Conservation (phyloP, 1,140 invertebrate species). For the Psilanteris sp. region DNA sequence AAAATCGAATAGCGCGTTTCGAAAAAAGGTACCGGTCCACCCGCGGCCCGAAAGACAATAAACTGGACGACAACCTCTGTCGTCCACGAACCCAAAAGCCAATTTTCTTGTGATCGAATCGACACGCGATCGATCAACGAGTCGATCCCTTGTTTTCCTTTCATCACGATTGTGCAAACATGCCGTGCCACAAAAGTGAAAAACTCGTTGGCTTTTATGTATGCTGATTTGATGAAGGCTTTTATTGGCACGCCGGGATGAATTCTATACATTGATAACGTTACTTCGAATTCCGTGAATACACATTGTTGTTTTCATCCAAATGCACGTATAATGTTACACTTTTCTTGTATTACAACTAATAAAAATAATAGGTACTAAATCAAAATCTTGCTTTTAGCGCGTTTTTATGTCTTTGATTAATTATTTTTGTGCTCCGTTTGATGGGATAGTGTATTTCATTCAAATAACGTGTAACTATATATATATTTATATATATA, state of each 20-base stretch:
- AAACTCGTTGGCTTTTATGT: conserved; percentile 4
- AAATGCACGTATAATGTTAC: background rate
- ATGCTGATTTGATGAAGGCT: conserved; percentile 22
- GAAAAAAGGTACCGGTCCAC: conserved; percentile 21
- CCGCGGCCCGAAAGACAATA: conserved; percentile 28
- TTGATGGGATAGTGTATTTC: too few species aligned
- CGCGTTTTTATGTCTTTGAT: too few species aligned
- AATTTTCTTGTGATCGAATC: conserved; percentile 34
- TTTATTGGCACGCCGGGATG: conserved; percentile 5
- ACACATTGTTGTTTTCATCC: background rate
- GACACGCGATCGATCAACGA: conserved; percentile 7
- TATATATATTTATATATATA: too few species aligned
- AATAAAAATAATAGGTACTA: conserved; percentile 18
- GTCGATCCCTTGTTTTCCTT: conserved; percentile 27
- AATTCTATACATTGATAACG: conserved; percentile 3
- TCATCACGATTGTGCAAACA: conserved; percentile 10
- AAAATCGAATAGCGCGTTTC: conserved; percentile 37
- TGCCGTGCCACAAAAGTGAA: conserved; percentile 4
- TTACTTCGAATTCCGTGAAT: conserved; percentile 1
- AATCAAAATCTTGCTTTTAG: too few species aligned
- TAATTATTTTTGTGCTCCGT: too few species aligned
- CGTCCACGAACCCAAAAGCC: conserved; percentile 15
- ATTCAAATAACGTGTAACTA: too few species aligned
- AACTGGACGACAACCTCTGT: conserved; percentile 15
- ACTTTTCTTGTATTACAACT: conserved; percentile 4